Evolutionary conservation across 1,140 invertebrate species (phyloP).

Genomic region (Pseudomyrmex sp.): DNA sequence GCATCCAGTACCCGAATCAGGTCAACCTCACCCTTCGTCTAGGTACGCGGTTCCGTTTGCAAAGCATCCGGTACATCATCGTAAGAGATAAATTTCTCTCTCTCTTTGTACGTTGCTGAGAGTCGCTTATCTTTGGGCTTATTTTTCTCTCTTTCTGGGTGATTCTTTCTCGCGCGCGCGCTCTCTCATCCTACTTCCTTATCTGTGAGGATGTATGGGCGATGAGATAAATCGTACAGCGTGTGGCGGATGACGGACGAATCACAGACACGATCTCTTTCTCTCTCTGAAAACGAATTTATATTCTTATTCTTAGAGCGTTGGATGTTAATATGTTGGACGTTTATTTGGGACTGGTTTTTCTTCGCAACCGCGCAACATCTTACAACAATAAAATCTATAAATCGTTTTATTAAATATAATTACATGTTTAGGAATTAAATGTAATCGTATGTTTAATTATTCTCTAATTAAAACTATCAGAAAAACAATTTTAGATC

Average conservation of each 20-base stretch:
- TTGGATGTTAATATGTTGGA: neutral
- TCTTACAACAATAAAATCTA: no score
- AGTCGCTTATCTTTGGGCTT: slow-evolving; percentile 57
- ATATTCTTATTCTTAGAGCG: neutral
- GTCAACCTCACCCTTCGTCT: slow-evolving; percentile 97
- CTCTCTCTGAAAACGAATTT: slow-evolving; percentile 29
- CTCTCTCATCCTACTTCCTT: slow-evolving; percentile 57
- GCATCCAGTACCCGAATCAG: slow-evolving; percentile 94
- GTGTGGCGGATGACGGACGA: slow-evolving; percentile 35
- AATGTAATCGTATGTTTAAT: neutral
- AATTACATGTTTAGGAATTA: neutral
- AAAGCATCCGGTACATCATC: neutral
- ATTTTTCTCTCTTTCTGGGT: slow-evolving; percentile 56
- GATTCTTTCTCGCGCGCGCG: neutral
- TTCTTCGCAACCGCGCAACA: no score
- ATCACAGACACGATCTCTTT: neutral
- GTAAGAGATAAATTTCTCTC: neutral
- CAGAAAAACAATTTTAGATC: no score
- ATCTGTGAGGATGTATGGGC: slow-evolving; percentile 68
- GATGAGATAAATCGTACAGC: slow-evolving; percentile 69
- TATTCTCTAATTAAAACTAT: neutral
- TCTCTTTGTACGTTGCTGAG: neutral
- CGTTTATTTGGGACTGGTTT: no score
- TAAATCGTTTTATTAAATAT: neutral
- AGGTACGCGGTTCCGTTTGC: slow-evolving; percentile 86